These are phyloP conservation scores for Andrena marginata DNA, from an alignment of 2,888 invertebrate species.

Conservation along the genomic window DNA sequence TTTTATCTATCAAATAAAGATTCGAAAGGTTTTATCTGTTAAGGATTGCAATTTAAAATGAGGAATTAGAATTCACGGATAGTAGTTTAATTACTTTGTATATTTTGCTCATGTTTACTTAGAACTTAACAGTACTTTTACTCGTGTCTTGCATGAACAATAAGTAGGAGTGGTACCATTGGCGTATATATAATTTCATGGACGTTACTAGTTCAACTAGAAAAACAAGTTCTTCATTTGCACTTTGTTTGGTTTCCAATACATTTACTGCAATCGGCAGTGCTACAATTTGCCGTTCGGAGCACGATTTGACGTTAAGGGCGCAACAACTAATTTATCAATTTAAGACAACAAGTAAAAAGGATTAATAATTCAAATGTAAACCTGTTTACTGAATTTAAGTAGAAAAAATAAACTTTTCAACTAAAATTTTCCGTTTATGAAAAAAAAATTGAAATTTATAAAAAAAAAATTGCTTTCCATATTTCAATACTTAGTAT, in stretches of 20 bases:
- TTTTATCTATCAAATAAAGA: neutral
- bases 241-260: slow-evolving; percentile 59
- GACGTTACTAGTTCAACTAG: slow-evolving; percentile 73
- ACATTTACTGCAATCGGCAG: slow-evolving; percentile 23
- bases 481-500: neutral
- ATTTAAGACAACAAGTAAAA: neutral
- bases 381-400: neutral
- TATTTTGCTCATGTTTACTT: slow-evolving; percentile 3
- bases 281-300: slow-evolving; percentile 9
- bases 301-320: slow-evolving; percentile 13
- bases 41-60: neutral
- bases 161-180: slow-evolving; percentile 73
- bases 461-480: neutral
- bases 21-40: neutral
- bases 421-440: neutral
- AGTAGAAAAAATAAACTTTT: neutral
- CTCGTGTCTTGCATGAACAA: slow-evolving; percentile 61
- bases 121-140: slow-evolving; percentile 59
- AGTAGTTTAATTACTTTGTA: slow-evolving; percentile 4
- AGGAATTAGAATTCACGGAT: neutral
- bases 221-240: slow-evolving; percentile 76
- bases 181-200: slow-evolving; percentile 74
- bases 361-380: neutral
- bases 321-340: neutral
- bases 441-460: neutral